These are phyloP conservation scores for Picathartes gymnocephalus DNA, from an alignment of 2,113 vertebrate genomes.

Conservation along the genomic window DNA sequence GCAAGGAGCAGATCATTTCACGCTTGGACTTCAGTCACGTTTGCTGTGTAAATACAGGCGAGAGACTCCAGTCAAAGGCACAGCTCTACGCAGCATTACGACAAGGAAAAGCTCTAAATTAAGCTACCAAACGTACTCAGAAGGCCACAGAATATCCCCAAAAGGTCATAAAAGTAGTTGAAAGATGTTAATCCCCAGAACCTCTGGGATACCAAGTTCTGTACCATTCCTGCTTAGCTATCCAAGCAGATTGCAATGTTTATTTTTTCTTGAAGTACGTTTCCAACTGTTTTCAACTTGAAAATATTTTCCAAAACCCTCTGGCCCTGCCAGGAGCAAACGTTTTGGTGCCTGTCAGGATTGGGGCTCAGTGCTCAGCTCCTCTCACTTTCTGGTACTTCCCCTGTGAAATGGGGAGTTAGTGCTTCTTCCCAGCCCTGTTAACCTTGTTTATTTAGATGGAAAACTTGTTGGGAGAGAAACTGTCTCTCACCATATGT, in stretches of 20 bases:
- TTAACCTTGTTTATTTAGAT: conserved; percentile 52
- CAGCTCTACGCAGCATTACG: background rate
- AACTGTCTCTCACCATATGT: conserved; percentile 61
- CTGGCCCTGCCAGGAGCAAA: conserved; percentile 51
- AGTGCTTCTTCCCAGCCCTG: conserved; percentile 24
- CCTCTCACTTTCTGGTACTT: conserved; percentile 38
- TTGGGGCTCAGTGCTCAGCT: conserved; percentile 6
- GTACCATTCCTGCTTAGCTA: background rate
- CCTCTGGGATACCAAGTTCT: background rate
- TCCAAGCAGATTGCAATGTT: conserved; percentile 45
- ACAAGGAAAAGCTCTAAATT: background rate
- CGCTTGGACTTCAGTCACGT: background rate
- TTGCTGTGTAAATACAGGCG: background rate
- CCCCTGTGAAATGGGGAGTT: conserved; percentile 3
- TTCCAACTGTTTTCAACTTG: conserved; percentile 54
- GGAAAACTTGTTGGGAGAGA: conserved; percentile 49
- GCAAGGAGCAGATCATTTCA: background rate
- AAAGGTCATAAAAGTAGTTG: background rate
- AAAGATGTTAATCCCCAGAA: background rate
- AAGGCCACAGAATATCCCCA: background rate
- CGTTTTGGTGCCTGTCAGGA: conserved; percentile 6
- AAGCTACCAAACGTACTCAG: background rate
- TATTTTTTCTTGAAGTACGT: conserved; percentile 32
- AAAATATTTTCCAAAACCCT: conserved; percentile 49
- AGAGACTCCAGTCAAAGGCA: background rate